A percentile compares a stretch with the other conserved stretches of the same genome.
Conservation (phyloP, 2,113 vertebrate genomes). For the Porphyrio hochstetteri region DNA sequence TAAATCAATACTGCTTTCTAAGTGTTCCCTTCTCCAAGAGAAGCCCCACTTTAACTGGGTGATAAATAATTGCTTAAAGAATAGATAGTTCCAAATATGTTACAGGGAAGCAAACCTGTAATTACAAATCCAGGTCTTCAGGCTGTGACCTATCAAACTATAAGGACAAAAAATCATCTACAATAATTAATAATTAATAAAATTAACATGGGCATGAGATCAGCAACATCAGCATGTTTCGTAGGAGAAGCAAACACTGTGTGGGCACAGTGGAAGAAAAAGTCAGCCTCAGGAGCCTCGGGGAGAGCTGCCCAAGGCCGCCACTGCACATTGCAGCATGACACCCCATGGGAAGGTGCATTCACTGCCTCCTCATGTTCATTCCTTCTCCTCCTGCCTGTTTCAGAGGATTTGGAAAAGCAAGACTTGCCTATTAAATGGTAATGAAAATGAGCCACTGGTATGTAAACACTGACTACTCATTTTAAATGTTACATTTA, state of each 20-base stretch:
- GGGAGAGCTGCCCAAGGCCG: neutral
- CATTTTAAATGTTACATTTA: neutral
- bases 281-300: fast-evolving
- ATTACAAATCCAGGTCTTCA: neutral
- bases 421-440: neutral
- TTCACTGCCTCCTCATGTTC: neutral
- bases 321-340: neutral
- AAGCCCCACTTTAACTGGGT: neutral
- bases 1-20: neutral
- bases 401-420: neutral
- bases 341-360: neutral
- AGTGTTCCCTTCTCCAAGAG: neutral
- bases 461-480: neutral
- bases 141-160: neutral
- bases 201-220: neutral
- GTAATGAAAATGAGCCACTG: neutral
- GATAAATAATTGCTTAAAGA: neutral
- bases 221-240: neutral
- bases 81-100: neutral
- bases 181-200: neutral
- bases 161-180: neutral
- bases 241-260: neutral
- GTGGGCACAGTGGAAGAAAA: neutral
- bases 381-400: neutral
- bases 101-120: neutral